Percentiles rank a stretch among this genome's conserved stretches.
These are phyloP conservation scores for Sinocyclocheilus grahami DNA, from an alignment of 2,113 vertebrate genomes.

Conservation along the genomic window DNA sequence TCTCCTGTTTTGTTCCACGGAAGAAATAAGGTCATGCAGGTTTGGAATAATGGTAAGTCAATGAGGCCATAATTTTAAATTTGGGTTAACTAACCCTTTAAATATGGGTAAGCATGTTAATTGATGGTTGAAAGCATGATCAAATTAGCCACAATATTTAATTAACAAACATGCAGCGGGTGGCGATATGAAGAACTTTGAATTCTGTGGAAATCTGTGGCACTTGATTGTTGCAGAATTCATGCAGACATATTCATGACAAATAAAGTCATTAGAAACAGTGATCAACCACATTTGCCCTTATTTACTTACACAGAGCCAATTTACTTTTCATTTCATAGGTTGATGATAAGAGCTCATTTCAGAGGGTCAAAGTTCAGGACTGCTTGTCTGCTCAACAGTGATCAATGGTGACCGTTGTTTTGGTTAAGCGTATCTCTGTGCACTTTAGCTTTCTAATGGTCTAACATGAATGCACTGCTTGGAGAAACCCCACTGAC, in stretches of 20 bases:
- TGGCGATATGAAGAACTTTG: neutral
- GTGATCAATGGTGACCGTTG: neutral
- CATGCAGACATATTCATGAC: neutral
- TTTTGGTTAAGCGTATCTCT: slow-evolving; percentile 11
- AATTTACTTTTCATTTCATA: neutral
- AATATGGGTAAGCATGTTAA: neutral
- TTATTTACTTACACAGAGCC: neutral
- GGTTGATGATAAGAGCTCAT: neutral
- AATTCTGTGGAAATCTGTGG: neutral
- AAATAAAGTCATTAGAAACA: neutral
- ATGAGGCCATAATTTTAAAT: neutral
- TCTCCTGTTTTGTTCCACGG: neutral
- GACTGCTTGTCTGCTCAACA: neutral
- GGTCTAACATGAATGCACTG: neutral
- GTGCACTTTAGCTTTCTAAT: neutral
- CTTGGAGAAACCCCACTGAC: neutral
- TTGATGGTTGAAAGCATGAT: neutral
- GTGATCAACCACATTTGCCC: neutral
- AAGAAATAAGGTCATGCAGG: neutral
- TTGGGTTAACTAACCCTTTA: neutral
- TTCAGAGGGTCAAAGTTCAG: neutral
- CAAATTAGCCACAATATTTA: neutral
- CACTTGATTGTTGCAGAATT: neutral
- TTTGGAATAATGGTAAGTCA: neutral
- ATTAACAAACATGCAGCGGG: neutral